These are phyloP conservation scores for Corythornis madagascariensis DNA, from an alignment of 2,113 vertebrate species.

Conservation along the genomic window DNA sequence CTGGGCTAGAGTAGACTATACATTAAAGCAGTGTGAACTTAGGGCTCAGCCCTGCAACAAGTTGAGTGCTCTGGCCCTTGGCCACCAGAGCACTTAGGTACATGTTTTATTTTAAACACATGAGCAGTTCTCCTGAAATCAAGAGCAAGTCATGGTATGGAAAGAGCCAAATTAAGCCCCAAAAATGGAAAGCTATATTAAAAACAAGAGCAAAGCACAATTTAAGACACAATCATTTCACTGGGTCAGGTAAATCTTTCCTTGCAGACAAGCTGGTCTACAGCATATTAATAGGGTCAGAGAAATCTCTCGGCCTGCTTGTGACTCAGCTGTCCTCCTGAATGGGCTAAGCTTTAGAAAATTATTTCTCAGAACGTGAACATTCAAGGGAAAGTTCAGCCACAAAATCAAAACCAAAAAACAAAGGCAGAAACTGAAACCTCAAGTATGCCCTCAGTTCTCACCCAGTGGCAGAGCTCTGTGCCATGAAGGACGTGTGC, in stretches of 20 bases:
- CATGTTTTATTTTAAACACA: conserved; percentile 24
- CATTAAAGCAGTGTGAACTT: neutral
- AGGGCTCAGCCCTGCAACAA: neutral
- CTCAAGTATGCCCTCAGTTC: neutral
- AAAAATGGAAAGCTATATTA: neutral
- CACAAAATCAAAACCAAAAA: neutral
- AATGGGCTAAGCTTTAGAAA: neutral
- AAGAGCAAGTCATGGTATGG: neutral
- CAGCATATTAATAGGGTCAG: neutral
- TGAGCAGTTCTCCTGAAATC: neutral
- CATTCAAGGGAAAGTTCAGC: neutral
- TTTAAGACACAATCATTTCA: neutral
- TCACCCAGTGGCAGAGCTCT: accelerated
- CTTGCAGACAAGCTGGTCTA: neutral
- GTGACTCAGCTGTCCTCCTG: neutral
- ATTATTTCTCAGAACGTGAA: neutral
- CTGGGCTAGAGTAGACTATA: neutral
- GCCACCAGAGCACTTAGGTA: conserved; percentile 49
- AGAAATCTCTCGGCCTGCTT: neutral
- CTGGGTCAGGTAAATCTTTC: neutral
- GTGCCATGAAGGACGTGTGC: accelerated
- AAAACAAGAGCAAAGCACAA: neutral
- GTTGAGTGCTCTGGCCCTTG: neutral
- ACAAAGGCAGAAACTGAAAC: neutral
- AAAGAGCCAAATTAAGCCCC: neutral